These are phyloP conservation scores for Meles meles DNA, from an alignment of 2,113 vertebrate species.

Conservation along the genomic window DNA sequence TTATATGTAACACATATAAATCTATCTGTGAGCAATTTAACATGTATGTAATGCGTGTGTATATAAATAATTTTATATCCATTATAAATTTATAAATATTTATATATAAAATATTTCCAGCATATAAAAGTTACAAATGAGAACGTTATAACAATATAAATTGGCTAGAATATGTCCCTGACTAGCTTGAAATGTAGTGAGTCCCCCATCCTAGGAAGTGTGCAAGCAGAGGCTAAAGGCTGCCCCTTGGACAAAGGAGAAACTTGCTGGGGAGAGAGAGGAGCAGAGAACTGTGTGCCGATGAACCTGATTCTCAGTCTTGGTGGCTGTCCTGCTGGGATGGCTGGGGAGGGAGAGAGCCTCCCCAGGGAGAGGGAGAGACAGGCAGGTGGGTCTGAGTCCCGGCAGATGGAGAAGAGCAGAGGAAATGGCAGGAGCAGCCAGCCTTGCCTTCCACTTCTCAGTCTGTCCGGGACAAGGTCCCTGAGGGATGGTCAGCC, in stretches of 20 bases:
- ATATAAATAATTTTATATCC: not conserved
- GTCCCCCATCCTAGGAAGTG: fast-evolving
- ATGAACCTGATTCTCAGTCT: not conserved
- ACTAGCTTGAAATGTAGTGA: not conserved
- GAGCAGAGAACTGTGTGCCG: fast-evolving
- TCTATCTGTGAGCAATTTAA: not conserved
- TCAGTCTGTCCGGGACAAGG: fast-evolving
- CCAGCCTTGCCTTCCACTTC: not conserved
- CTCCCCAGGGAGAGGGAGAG: no score
- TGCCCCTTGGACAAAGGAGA: not conserved
- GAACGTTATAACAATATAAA: not conserved
- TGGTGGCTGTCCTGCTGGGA: not conserved
- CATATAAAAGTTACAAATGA: not conserved
- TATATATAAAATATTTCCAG: not conserved
- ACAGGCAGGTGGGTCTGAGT: not conserved
- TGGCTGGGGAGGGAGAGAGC: not conserved
- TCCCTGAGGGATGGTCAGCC: not conserved
- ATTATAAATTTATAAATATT: not conserved
- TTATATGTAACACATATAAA: not conserved
- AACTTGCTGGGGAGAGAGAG: not conserved
- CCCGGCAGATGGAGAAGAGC: not conserved
- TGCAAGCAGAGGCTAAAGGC: not conserved
- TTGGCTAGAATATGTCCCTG: not conserved
- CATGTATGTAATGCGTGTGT: not conserved
- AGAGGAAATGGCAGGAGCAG: not conserved